Base-by-base conservation (phyloP, 2,113 vertebrate species). In the Anseranas semipalmata region DNA sequence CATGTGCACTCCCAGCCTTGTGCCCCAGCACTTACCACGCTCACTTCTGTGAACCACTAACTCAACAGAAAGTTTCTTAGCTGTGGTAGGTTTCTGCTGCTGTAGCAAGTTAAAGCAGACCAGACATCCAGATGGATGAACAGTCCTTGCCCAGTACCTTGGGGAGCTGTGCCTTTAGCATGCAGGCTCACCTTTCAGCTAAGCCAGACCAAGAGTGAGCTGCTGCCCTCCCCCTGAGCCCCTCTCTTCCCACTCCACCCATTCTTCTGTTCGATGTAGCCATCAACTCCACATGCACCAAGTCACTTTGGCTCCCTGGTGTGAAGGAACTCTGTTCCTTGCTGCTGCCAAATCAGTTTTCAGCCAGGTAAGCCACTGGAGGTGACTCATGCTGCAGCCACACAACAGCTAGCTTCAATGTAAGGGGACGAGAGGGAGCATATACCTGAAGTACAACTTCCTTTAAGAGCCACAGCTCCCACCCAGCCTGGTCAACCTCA, bases 171-270 rank as follows among this genome's bases (percentile, higher is more conserved):
- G 24, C 25, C 50, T 32, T 48, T 17, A 65, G 27, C 3, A 1
- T 33, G 35, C 35, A 46, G 35, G 6, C 21, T 48, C 32, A 50
- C 53, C 13, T 63, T 65, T 25, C 68, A 41, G 52, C 33, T 1
- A 0, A 62, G 15, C 15, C 46, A 50, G 32, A 10, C 17, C 6
- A 39, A 78, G 20, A 24, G 39, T 7, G 35, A 72, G 52, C 13
- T 72, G n/a, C 39, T 60, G 7, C 20, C 43, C 1, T 0, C 35
- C 30, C 35, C 30, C 32, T 1, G 1, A 52, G 53, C 27, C n/a
- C 15, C 2, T 15, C 59, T 68, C 22, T 39, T 72, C 32, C 70
- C 13, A 14, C 13, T 50, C 20, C 16, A 83, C 30, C 43, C 18
- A 22, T 15, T 70, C 2, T 20, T 56, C 0, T 10, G 16, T 24